phyloP scores from a whole-genome alignment of 2,888 invertebrate genomes.

The Dryocosmus kuriphilus region DNA sequence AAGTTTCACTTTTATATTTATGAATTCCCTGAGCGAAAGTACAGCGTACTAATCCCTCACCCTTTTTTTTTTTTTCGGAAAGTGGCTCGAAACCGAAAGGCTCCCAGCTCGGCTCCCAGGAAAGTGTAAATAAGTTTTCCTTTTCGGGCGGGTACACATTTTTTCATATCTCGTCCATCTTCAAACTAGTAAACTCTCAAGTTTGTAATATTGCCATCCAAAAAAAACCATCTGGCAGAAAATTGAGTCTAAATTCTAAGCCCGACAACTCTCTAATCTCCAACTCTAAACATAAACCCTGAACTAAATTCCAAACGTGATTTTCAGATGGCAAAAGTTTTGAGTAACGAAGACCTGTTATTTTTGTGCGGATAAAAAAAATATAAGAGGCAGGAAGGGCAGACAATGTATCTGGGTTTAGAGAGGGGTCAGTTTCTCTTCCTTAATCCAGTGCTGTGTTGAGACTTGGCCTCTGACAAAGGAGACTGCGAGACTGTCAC shows the following conservation, averaged over 20 bases:
- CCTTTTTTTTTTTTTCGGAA: constrained; percentile 12
- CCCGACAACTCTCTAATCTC: not conserved
- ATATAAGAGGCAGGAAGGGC: not conserved
- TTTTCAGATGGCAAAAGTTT: not conserved
- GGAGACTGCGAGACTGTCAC: not conserved
- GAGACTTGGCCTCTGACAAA: constrained; percentile 19
- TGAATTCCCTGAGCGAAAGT: constrained; percentile 26
- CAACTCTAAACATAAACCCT: not conserved
- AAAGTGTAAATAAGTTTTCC: not conserved
- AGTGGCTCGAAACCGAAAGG: not conserved
- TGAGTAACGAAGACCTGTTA: not conserved
- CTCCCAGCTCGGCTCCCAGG: no score
- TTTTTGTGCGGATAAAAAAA: constrained; percentile 11
- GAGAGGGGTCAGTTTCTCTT: constrained; percentile 22
- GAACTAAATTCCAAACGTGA: not conserved
- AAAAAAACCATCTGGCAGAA: not conserved
- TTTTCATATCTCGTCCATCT: not conserved
- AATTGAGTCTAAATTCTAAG: not conserved
- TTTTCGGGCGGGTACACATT: not conserved
- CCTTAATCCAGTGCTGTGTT: not conserved
- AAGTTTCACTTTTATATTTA: constrained; percentile 16
- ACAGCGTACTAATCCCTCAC: not conserved
- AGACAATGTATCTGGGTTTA: constrained; percentile 30
- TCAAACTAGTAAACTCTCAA: not conserved
- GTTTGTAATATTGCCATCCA: not conserved